Evolutionary conservation across 2,888 invertebrate genomes (phyloP), one percentile per base, ranked within the genome.

Genomic region (Lasioglossum morio): DNA sequence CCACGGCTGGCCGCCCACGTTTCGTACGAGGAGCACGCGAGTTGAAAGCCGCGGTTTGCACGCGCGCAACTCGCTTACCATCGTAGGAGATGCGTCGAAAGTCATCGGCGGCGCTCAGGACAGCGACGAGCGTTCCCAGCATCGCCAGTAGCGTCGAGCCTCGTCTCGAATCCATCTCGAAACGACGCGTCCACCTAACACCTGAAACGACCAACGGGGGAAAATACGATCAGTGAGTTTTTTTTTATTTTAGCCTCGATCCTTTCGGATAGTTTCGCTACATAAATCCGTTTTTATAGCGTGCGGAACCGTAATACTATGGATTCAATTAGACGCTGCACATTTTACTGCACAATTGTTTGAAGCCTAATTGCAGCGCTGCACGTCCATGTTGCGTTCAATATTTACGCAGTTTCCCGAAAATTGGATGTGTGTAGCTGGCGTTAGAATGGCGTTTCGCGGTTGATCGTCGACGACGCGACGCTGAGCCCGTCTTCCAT

Each of bases 11-110:
- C 48, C 80, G 34, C 82, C 82, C 73, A 82, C 82, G 82, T 40
- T 0, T 16, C 14, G 8, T 30, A 14, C 46, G 48, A 4, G 46
- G 2, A 53, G 23, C 70, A 43, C 70, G 70, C 70, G 46, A 23
- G 23, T 53, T 10, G 53, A 53, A 23, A 53, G 53, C 8, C 23
- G 8, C 53, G 23, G 3, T 53, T 53, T 23, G 53, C 53, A 27
- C 19, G n/a, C 40, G 27, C 63, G 27, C 43, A 4, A 12, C 14
- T 19, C 70, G 10, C 70, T 16, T 91, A 94, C 94, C 94, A 88
- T 93, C 92, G 87, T 94, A 94, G 60, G 94, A 94, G 76, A 94
- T 94, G 82, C 93, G 92, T 57, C 94, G 94, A 90, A 94, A 94
- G 87, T 94, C 94, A 72, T 92, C 92, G 37, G 88, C 79, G 23